Evolutionary conservation across 2,113 vertebrate species (phyloP).

Genomic region (Apistogramma diplotaenia): DNA sequence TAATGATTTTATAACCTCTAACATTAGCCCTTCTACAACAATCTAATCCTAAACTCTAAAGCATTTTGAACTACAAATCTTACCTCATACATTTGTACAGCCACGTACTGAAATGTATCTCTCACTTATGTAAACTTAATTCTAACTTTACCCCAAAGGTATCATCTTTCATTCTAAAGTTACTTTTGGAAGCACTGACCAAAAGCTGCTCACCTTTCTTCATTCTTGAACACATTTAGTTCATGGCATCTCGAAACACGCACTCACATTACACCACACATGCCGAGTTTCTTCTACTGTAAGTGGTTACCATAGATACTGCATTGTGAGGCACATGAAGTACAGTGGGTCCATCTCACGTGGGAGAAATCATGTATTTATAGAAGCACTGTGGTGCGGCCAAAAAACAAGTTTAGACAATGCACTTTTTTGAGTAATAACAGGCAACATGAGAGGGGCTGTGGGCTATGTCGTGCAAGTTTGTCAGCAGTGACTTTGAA

Average conservation of each 20-base stretch:
- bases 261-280: constrained; percentile 42
- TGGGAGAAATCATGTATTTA: constrained; percentile 72
- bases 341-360: constrained; percentile 71
- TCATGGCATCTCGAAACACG: constrained; percentile 23
- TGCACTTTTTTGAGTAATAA: constrained; percentile 22
- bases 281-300: constrained; percentile 66
- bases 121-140: background rate
- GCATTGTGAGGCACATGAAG: constrained; percentile 66
- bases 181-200: background rate
- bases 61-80: background rate
- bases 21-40: background rate
- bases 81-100: background rate
- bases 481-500: constrained; percentile 11
- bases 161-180: background rate
- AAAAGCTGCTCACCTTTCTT: constrained; percentile 5
- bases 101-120: background rate
- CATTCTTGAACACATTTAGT: constrained; percentile 28
- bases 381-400: constrained; percentile 64
- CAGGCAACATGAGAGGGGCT: background rate
- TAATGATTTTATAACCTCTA: background rate
- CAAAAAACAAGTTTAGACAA: constrained; percentile 64
- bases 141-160: background rate
- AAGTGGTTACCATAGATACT: constrained; percentile 76
- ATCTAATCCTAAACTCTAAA: background rate
- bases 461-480: background rate